Conservation (phyloP, 2,888 invertebrate genomes). For the Ditula angustiorana region DNA sequence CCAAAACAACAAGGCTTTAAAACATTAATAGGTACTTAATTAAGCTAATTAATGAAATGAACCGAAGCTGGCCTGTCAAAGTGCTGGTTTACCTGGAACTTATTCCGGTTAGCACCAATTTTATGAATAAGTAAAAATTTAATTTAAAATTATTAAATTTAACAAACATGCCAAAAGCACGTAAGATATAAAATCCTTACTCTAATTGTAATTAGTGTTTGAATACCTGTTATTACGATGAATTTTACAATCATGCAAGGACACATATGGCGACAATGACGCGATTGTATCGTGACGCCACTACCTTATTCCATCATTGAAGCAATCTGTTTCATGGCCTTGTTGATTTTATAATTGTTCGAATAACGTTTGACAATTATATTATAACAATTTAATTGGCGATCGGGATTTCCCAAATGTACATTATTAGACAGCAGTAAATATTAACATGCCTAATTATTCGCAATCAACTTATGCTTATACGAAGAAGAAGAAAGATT, state of each 20-base stretch:
- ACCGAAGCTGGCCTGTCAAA: neutral
- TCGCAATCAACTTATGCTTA: constrained; percentile 73
- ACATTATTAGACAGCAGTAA: constrained; percentile 26
- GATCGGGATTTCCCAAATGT: neutral
- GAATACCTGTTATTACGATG: constrained; percentile 14
- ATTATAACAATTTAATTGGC: neutral
- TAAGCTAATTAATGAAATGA: neutral
- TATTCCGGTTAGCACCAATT: neutral
- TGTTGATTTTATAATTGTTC: constrained; percentile 57
- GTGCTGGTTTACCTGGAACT: neutral
- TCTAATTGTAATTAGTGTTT: constrained; percentile 8
- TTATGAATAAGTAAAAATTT: neutral
- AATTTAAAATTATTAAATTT: neutral
- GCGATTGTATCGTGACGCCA: constrained; percentile 55
- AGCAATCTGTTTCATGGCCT: constrained; percentile 63
- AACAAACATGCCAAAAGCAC: neutral
- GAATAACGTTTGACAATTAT: constrained; percentile 16
- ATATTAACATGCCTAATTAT: constrained; percentile 56
- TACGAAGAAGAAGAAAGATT: constrained; percentile 76
- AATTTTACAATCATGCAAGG: constrained; percentile 59
- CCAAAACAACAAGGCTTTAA: neutral
- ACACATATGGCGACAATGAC: constrained; percentile 66
- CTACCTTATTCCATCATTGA: constrained; percentile 52
- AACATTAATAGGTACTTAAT: neutral
- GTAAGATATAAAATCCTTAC: neutral